These are phyloP conservation scores for Sciurus niger DNA, from an alignment of 2,113 vertebrate genomes.

Conservation along the genomic window DNA sequence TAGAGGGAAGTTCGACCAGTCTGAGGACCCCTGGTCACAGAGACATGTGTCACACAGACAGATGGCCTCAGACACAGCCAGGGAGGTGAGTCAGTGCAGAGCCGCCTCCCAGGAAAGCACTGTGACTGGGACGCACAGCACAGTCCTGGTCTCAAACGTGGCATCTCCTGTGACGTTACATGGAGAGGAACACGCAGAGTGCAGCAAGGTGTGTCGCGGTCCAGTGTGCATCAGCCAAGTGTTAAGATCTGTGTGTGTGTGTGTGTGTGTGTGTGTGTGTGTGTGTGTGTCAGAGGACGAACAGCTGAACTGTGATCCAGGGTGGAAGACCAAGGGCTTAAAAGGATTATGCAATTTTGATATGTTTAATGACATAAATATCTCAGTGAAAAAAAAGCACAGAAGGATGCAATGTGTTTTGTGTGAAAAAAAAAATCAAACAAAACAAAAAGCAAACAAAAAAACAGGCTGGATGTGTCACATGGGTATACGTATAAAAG, in stretches of 20 bases:
- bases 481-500: neutral
- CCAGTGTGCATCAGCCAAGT: neutral
- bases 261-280: no score
- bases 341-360: neutral
- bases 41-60: neutral
- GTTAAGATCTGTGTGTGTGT: neutral
- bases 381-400: neutral
- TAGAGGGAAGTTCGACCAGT: neutral
- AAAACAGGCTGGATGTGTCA: neutral
- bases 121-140: neutral
- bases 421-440: neutral
- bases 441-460: neutral
- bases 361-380: neutral
- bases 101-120: neutral
- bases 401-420: neutral
- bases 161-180: neutral
- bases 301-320: neutral
- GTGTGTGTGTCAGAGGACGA: neutral
- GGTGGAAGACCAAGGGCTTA: neutral
- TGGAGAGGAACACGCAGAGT: neutral
- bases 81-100: fast-evolving
- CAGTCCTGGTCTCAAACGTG: neutral
- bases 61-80: neutral
- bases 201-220: neutral
- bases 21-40: neutral